Percentiles rank a stretch among this genome's conserved stretches.
Evolutionary conservation across 1,140 invertebrate genomes (phyloP).

Genomic region (Saccostrea glomerata): DNA sequence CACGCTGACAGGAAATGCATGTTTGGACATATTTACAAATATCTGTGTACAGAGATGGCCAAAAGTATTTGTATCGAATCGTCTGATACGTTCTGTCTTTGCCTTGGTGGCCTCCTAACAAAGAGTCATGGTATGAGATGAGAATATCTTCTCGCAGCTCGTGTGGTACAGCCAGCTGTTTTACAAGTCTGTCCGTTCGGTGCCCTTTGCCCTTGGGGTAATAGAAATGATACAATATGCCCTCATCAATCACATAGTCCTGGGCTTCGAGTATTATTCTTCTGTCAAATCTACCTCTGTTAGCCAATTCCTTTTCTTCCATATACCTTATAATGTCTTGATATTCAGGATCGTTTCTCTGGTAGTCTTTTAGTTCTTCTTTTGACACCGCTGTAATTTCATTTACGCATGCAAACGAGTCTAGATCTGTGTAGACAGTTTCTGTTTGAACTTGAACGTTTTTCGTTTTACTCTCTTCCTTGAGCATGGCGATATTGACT

Average conservation of each 20-base stretch:
- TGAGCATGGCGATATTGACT: too few species aligned
- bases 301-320: background rate
- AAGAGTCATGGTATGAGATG: too few species aligned
- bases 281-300: background rate
- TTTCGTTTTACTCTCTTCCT: too few species aligned
- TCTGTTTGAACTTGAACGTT: too few species aligned
- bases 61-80: slow-evolving; percentile 36
- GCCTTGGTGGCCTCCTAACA: background rate
- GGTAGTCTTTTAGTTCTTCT: slow-evolving; percentile 1
- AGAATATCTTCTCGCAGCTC: too few species aligned
- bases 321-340: slow-evolving; percentile 24
- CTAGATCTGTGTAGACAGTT: too few species aligned
- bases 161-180: background rate
- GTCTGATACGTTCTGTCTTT: slow-evolving; percentile 31
- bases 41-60: slow-evolving; percentile 29
- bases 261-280: slow-evolving; percentile 25
- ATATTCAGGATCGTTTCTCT: slow-evolving; percentile 16
- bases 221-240: slow-evolving; percentile 45
- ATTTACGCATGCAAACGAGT: too few species aligned
- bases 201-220: slow-evolving; percentile 19
- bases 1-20: slow-evolving; percentile 38
- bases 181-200: slow-evolving; percentile 12
- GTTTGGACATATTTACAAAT: slow-evolving; percentile 33
- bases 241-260: slow-evolving; percentile 45
- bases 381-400: too few species aligned